A percentile compares a stretch with the other conserved stretches of the same genome.
Conservation (phyloP, 1,140 invertebrate species). For the Triops cancriformis region DNA sequence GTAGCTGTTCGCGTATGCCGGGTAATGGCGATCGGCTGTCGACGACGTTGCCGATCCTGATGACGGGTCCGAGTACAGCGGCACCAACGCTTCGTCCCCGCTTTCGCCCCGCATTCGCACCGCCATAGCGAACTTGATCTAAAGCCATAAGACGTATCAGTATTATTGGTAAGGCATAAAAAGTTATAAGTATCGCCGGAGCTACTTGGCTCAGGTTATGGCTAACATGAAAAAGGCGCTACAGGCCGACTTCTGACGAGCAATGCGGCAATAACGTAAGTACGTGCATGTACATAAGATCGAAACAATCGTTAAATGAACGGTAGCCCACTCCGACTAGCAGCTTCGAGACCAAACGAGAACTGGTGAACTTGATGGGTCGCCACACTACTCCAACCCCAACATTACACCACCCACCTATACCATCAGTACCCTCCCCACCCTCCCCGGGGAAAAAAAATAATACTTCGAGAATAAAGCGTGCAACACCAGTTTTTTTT, state of each 20-base stretch:
- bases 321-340: not conserved
- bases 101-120: constrained; percentile 20
- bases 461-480: not conserved
- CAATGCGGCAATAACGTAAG: not conserved
- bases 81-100: constrained; percentile 24
- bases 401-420: not conserved
- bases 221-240: not conserved
- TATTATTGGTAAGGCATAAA: constrained; percentile 4
- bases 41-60: not conserved
- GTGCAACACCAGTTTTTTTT: not conserved
- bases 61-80: constrained; percentile 18
- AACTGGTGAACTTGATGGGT: not conserved
- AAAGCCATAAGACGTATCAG: constrained; percentile 15
- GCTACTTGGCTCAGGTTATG: not conserved
- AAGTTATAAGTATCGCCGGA: not conserved
- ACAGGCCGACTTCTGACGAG: not conserved
- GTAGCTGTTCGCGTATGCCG: not conserved
- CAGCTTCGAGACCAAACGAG: not conserved
- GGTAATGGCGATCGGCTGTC: not conserved
- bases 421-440: no score
- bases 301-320: not conserved
- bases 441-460: no score
- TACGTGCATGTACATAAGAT: not conserved
- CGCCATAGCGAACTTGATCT: constrained; percentile 24
- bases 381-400: not conserved